Evolutionary conservation across 1,140 invertebrate genomes (phyloP), one percentile per base, ranked within the genome.

Genomic region (Heliconius melpomene): DNA sequence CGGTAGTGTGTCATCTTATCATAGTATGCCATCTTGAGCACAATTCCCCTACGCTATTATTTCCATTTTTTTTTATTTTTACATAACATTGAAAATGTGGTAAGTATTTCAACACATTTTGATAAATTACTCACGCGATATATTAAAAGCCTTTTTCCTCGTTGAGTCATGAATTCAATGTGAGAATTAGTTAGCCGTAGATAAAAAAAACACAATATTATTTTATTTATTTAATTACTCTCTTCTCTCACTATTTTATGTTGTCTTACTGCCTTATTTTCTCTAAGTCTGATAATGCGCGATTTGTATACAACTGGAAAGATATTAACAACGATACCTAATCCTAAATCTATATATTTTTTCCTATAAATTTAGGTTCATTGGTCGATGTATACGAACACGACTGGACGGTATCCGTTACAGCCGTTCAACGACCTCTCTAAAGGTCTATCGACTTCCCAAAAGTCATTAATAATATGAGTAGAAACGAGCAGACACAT

Each of bases 341-440:
- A 46, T 46, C 16, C 3, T 46, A 16, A 66, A 66, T 26, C 26
- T 66, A 29, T 6, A 66, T 18, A 66, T 66, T 29, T 66, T 29
- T 66, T 66, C 13, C 60, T 29, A 66, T 66, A 66, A 66, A 66
- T 29, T 23, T 13, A n/a, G 29, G 70, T 79, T 75, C 60, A 72
- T 23, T 70, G 73, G 75, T 79, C 78, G 57, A 2, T 40, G n/a
- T 75, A 36, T 75, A 57, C 7, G 73, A 52, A 32, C 66, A 72
- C 57, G 36, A 66, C 23, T 29, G 46, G 18, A n/a, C 29, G 66
- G 46, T 26, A 66, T 70, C 57, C n/a, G 29, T 75, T 23, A 52
- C 73, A 60, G 57, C 26, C 40, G 78, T 79, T 79, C 78, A 70
- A 75, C 7, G 78, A 79, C 29, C 78, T 79, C 26, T 74, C 32